Percentiles rank a stretch among this genome's conserved stretches.
These are phyloP conservation scores for Sceliomorpha sp. DNA, from an alignment of 2,888 invertebrate species.

Conservation along the genomic window DNA sequence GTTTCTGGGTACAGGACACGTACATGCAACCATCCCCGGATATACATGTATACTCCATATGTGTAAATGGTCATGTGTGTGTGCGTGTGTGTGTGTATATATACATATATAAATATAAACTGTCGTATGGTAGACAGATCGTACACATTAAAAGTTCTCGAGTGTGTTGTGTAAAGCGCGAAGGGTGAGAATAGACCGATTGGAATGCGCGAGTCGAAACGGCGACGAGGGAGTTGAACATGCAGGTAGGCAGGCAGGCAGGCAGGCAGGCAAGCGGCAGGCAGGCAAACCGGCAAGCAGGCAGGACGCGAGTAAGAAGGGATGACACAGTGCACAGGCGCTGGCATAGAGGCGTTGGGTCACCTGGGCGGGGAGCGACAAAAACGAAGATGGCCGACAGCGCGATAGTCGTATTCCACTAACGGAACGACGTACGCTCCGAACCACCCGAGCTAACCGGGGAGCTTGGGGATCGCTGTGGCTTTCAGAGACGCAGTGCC, in stretches of 20 bases:
- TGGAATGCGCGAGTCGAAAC: conserved; percentile 31
- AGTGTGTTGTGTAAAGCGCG: conserved; percentile 28
- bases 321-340: conserved; percentile 56
- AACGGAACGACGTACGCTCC: conserved; percentile 53
- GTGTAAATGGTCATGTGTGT: too few relatives aligned
- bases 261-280: conserved; percentile 12
- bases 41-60: too few relatives aligned
- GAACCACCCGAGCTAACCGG: conserved; percentile 37
- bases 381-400: conserved; percentile 74
- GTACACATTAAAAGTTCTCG: too few relatives aligned
- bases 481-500: conserved; percentile 14
- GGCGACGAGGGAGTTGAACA: conserved; percentile 17
- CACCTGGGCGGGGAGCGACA: conserved; percentile 71
- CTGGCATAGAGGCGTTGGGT: conserved; percentile 65
- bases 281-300: conserved; percentile 17
- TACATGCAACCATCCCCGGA: too few relatives aligned
- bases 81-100: too few relatives aligned
- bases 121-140: too few relatives aligned
- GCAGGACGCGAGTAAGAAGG: conserved; percentile 31
- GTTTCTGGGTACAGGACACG: too few relatives aligned
- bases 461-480: conserved; percentile 12
- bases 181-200: conserved; percentile 31
- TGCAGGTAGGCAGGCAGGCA: conserved; percentile 11
- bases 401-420: conserved; percentile 64
- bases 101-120: too few relatives aligned